Evolutionary conservation across 2,797 vertebrate genomes (phyloP), one percentile per base, ranked within the genome.

Genomic region (Argyrosomus regius): DNA sequence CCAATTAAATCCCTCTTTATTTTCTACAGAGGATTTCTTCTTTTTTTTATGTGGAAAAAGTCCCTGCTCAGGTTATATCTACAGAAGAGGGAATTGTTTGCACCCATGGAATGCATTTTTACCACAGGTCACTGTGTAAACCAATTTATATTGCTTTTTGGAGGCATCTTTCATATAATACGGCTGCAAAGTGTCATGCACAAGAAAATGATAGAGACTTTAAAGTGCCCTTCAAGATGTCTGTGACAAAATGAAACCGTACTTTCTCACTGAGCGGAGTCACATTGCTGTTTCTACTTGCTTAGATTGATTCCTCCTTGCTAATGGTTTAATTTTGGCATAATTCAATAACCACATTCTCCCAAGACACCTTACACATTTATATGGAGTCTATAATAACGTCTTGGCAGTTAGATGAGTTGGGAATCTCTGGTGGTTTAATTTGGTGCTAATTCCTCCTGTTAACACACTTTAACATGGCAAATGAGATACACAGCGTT

Each of bases 261-360:
- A 12, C 58, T 45, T 79, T 45, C 75, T 75, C 26, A 1, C 45
- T 20, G 58, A 62, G 75, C 9, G 2, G 18, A 81, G 73, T 74
- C 77, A 60, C 75, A 6, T n/a, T 5, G 50, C 79, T 28, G 31
- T 84, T 80, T 90, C 81, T 75, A 85, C 61, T 76, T 78, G 86
- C 75, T 78, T 81, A 88, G 88, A 93, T 94, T 88, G 91, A 94
- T 91, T 93, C 81, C 83, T 91, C 82, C 45, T 54, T 49, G 85
- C 88, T 93, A 92, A 94, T 92, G 89, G 90, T 92, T 92, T 93
- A 91, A 94, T 94, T 93, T 89, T 84, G 87, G 84, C 84, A 64
- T 94, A 94, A 94, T 94, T 94, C 87, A 95, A 95, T 94, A 91
- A 93, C 81, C 88, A 16, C 73, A 58, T 69, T 77, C 87, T 92